Evolutionary conservation across 2,888 invertebrate species (phyloP).

Genomic region (Ophioninae sp.): DNA sequence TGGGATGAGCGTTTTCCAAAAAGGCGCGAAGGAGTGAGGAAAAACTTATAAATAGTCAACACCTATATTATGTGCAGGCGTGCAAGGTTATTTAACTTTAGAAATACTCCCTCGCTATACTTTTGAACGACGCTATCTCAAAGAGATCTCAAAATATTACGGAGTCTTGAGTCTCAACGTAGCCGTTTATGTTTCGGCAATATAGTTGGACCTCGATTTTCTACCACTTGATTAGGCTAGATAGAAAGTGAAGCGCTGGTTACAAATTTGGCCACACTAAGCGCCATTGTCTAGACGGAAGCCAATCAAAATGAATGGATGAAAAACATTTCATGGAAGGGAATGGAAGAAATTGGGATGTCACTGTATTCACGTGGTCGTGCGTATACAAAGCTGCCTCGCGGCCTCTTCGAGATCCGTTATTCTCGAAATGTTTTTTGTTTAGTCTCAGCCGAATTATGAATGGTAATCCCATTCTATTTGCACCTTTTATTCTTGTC

Average conservation of each 20-base stretch:
- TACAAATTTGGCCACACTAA: no score
- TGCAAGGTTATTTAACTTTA: conserved; percentile 72
- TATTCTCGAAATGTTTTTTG: not conserved
- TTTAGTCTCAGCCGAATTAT: not conserved
- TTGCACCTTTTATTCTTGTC: not conserved
- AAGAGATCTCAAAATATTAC: conserved; percentile 63
- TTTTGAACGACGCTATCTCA: conserved; percentile 18
- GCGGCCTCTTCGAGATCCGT: not conserved
- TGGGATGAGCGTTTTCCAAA: conserved; percentile 40
- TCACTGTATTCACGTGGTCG: not conserved
- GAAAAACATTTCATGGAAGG: no score
- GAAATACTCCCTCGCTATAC: conserved; percentile 47
- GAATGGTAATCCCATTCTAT: not conserved
- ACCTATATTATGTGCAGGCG: conserved; percentile 68
- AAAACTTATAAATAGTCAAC: conserved; percentile 73
- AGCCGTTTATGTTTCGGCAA: not conserved
- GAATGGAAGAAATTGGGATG: no score
- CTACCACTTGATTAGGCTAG: no score
- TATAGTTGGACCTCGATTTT: no score
- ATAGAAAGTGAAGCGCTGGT: no score
- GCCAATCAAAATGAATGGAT: no score
- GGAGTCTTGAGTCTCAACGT: conserved; percentile 23
- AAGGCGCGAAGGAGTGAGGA: not conserved
- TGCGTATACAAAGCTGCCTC: not conserved
- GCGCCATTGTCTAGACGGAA: no score